Conservation (phyloP, 37 sponge, comb jelly and placozoan species). For the Diacarnus erythraeanus region DNA sequence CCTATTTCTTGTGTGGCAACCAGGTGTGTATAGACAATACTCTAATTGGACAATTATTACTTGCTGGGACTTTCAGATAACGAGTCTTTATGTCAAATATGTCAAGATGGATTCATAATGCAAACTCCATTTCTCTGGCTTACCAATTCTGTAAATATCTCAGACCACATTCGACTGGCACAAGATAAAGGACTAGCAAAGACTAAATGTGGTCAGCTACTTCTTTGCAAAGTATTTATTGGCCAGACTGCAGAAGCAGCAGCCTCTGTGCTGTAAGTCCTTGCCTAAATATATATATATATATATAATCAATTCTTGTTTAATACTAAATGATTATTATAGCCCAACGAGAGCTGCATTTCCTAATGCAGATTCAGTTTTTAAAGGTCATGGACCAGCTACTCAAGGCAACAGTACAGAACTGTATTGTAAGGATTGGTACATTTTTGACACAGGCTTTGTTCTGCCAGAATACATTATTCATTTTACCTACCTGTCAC, state of each 20-base stretch:
- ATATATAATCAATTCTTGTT: neutral
- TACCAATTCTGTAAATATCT: conserved; percentile 59
- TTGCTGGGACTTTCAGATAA: conserved; percentile 1
- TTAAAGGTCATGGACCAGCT: neutral
- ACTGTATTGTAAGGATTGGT: conserved; percentile 52
- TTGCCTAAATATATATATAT: too few species aligned
- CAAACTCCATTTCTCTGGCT: conserved; percentile 18
- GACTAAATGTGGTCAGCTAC: conserved; percentile 42
- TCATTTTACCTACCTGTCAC: conserved; percentile 15
- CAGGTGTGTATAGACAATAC: conserved; percentile 3
- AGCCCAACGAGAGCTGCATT: neutral
- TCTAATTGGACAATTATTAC: neutral
- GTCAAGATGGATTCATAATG: conserved; percentile 9
- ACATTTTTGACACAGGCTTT: conserved; percentile 42
- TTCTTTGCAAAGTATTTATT: conserved; percentile 69
- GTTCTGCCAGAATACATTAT: conserved; percentile 77
- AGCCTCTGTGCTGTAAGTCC: conserved; percentile 7
- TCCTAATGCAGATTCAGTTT: conserved; percentile 10
- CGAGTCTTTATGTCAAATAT: conserved; percentile 3
- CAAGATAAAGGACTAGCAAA: conserved; percentile 18
- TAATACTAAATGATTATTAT: neutral
- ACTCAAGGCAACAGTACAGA: neutral
- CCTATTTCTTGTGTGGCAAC: conserved; percentile 49
- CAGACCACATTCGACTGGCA: conserved; percentile 34
- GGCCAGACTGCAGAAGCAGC: conserved; percentile 23